Conservation (phyloP, 2,797 vertebrate species). For the Macrochelys suwanniensis region DNA sequence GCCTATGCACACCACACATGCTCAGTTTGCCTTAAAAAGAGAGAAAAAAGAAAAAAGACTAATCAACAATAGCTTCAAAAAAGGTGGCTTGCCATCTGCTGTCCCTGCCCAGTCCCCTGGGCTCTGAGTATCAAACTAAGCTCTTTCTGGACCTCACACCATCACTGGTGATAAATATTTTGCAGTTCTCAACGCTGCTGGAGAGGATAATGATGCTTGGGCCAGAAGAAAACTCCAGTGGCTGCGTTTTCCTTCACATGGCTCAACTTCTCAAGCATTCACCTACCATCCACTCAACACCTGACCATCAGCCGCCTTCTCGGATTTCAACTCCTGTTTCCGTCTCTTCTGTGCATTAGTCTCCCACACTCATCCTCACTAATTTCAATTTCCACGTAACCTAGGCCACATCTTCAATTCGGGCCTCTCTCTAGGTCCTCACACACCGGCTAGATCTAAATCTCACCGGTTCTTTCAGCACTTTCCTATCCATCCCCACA, state of each 20-base stretch:
- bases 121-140: too few species aligned
- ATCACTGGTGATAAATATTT: neutral
- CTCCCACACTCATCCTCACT: neutral
- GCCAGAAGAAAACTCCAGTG: neutral
- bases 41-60: neutral
- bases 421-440: too few species aligned
- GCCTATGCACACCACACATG: neutral
- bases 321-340: neutral
- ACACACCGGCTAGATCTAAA: neutral
- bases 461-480: neutral
- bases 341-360: too few species aligned
- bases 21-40: neutral
- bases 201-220: neutral
- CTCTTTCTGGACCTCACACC: neutral
- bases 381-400: neutral
- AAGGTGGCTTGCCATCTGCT: neutral
- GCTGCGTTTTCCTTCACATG: neutral
- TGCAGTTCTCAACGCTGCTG: neutral
- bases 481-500: neutral
- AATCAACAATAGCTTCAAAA: neutral
- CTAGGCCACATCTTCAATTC: neutral
- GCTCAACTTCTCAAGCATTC: neutral
- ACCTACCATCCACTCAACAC: neutral
- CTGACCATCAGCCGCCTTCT: neutral
- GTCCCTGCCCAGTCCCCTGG: neutral